Percentiles rank a stretch among this genome's conserved stretches.
Conservation (phyloP, 2,797 vertebrate genomes). For the Decapterus maruadsi region DNA sequence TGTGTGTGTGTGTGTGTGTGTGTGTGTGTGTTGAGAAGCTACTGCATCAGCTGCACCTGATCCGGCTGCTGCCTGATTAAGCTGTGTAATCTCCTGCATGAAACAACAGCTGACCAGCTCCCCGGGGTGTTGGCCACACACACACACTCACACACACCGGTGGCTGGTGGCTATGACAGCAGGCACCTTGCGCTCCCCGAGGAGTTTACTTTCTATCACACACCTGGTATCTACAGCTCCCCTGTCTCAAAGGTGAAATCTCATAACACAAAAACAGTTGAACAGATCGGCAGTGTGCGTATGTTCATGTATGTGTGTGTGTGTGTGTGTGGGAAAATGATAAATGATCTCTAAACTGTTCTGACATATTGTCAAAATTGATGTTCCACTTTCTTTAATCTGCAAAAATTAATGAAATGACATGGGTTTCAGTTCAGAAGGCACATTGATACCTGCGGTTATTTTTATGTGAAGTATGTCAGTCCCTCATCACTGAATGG, state of each 20-base stretch:
- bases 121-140: conserved; percentile 80
- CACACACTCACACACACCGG: conserved; percentile 59
- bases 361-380: not conserved
- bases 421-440: not conserved
- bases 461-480: not conserved
- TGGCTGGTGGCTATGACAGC: conserved; percentile 74
- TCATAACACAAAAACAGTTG: conserved; percentile 68
- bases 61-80: conserved; percentile 90
- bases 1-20: not conserved
- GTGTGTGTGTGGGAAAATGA: conserved; percentile 36
- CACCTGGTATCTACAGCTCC: conserved; percentile 74
- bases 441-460: not conserved
- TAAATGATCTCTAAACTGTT: conserved; percentile 36
- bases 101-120: conserved; percentile 93
- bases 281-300: conserved; percentile 21
- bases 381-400: too few species aligned
- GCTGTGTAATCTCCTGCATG: conserved; percentile 91
- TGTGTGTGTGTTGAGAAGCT: conserved; percentile 65
- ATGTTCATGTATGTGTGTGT: not conserved
- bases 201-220: conserved; percentile 67
- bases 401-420: not conserved
- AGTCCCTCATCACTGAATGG: too few species aligned
- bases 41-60: conserved; percentile 94
- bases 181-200: conserved; percentile 42
- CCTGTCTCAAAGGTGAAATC: conserved; percentile 68